Evolutionary conservation across 2,797 vertebrate species (phyloP), one percentile per base, ranked within the genome.

Genomic region (Melanotaenia pygmaea): DNA sequence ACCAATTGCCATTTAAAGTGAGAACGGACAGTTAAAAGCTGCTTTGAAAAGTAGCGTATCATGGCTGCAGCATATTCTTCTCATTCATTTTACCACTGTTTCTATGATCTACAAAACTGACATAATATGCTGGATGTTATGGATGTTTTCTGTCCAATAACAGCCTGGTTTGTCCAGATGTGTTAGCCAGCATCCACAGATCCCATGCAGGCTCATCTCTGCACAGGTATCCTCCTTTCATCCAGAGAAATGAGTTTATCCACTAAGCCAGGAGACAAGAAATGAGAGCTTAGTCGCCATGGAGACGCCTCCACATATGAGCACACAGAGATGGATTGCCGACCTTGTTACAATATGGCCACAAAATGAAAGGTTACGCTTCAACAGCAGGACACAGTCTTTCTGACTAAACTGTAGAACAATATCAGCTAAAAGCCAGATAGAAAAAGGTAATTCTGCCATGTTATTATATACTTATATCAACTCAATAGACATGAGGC

Each of bases 301-400:
- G 90, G 90, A 79, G 74, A 92, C 34, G 56, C 69, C 70, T 84
- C 54, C 1, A 80, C 8, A 9, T 78, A 71, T 13, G 26, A 77
- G 77, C 20, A 64, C 58, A 60, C 72, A 50, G 72, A 75, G 77
- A 22, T 67, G 80, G 76, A 22, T 76, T 38, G 74, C 81, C 77
- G 77, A 85, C 77, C 86, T 82, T 57, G 74, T 79, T 76, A 79
- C 35, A 82, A 66, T 45, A 24, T 63, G 66, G 68, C 84, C 86
- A 80, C 76, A 80, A 86, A 89, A 91, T 87, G 78, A 82, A 82
- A 85, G 77, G 81, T 83, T 85, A 80, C 81, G 58, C 40, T 26
- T 22, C 45, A 35, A 57, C 72, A 59, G 74, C 1, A 47, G 50
- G 64, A 82, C 74, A 35, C 47, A 0, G n/a, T 51, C 63, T 54